Evolutionary conservation across 2,797 vertebrate species (phyloP).

Genomic region (Ptychadena robeensis): DNA sequence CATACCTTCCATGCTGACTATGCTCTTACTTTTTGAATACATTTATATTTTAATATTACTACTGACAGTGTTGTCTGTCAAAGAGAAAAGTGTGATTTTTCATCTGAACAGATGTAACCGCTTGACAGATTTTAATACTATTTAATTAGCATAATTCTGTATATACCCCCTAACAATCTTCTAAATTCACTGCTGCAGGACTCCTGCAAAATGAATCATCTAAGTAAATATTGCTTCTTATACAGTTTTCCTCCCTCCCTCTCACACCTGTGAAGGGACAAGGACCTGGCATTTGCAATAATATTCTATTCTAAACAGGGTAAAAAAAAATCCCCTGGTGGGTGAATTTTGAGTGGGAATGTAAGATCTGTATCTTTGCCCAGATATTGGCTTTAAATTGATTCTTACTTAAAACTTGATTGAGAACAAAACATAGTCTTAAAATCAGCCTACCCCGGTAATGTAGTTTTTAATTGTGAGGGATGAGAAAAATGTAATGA

Average conservation of each 20-base stretch:
- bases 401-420: too few species aligned
- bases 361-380: too few species aligned
- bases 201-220: not conserved
- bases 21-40: not conserved
- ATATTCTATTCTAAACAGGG: too few species aligned
- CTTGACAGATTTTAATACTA: conserved; percentile 47
- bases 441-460: too few species aligned
- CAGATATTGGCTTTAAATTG: too few species aligned
- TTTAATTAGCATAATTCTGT: conserved; percentile 27
- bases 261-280: too few species aligned
- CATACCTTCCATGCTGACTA: not conserved
- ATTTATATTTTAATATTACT: conserved; percentile 8
- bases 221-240: conserved; percentile 1
- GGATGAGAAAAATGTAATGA: too few species aligned
- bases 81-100: not conserved
- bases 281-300: too few species aligned
- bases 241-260: not conserved
- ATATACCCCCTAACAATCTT: conserved; percentile 12
- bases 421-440: too few species aligned
- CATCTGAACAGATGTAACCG: not conserved
- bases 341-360: too few species aligned
- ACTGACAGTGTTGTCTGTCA: conserved; percentile 16
- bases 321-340: too few species aligned
- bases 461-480: too few species aligned
- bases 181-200: conserved; percentile 15